Evolutionary conservation across 2,888 invertebrate species (phyloP).

Genomic region (Tuta absoluta): DNA sequence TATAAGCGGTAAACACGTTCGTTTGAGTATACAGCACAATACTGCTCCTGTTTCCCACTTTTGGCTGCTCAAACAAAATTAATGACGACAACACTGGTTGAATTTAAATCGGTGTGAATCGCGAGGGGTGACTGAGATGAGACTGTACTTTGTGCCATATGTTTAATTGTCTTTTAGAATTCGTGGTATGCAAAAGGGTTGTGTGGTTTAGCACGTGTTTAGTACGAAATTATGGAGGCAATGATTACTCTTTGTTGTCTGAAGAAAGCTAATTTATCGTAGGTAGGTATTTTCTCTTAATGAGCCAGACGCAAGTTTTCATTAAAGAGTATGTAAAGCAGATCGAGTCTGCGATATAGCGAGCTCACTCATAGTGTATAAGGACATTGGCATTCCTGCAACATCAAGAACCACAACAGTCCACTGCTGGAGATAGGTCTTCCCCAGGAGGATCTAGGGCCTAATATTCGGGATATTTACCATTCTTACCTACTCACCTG

Average conservation of each 20-base stretch:
- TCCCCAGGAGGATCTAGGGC: no score
- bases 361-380: no score
- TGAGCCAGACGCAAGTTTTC: no score
- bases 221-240: background rate
- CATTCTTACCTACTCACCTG: no score
- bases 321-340: no score
- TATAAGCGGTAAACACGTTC: conserved; percentile 55
- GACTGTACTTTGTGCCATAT: conserved; percentile 40
- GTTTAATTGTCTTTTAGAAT: conserved; percentile 34
- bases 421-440: no score
- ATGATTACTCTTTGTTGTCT: conserved; percentile 2
- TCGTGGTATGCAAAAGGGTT: background rate
- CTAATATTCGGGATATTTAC: no score
- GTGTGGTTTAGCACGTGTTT: background rate
- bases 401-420: no score
- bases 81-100: conserved; percentile 53
- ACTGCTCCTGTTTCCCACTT: conserved; percentile 46
- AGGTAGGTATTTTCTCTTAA: no score
- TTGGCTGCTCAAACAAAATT: conserved; percentile 60
- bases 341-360: no score
- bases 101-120: conserved; percentile 66
- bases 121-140: conserved; percentile 41
- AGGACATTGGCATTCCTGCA: no score
- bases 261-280: background rate
- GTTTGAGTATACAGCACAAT: conserved; percentile 55